A percentile compares a stretch with the other conserved stretches of the same genome.
Evolutionary conservation across 2,797 vertebrate genomes (phyloP).

Genomic region (Parauchenoglanis ngamensis): DNA sequence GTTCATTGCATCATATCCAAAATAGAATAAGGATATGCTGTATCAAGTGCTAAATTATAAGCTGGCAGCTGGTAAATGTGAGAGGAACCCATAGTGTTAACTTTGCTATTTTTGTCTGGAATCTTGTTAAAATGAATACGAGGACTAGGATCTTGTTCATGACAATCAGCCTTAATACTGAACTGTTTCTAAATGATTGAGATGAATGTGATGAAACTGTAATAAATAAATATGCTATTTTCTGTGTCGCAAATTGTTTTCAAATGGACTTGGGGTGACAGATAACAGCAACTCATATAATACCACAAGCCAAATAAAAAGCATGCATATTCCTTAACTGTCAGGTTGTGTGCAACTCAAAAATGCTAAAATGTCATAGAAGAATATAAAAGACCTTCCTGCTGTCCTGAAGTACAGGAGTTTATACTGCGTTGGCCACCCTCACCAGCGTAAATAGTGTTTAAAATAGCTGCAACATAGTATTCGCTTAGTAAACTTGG

Average conservation of each 20-base stretch:
- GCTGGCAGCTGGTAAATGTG: not conserved
- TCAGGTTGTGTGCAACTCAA: not conserved
- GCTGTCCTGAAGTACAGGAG: not conserved
- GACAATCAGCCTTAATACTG: not conserved
- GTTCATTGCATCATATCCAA: too few species aligned
- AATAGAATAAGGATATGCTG: not conserved
- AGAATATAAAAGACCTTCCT: not conserved
- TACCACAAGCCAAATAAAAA: not conserved
- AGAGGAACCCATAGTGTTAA: not conserved
- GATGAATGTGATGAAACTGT: not conserved
- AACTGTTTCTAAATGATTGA: not conserved
- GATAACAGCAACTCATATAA: not conserved
- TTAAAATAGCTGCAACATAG: not conserved
- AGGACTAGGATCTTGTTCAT: not conserved
- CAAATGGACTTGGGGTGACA: not conserved
- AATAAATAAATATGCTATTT: conserved; percentile 4
- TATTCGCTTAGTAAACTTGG: not conserved
- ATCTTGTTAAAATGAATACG: not conserved
- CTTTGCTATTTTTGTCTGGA: not conserved
- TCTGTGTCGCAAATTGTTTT: not conserved
- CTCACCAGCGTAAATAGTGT: not conserved
- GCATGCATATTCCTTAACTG: not conserved
- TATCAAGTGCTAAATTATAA: not conserved
- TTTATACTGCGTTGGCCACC: not conserved
- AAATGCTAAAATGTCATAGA: not conserved